Percentiles rank a stretch among this genome's conserved stretches.
Conservation (phyloP, 37 sponge, comb jelly and placozoan species). For the Mnemiopsis leidyi region DNA sequence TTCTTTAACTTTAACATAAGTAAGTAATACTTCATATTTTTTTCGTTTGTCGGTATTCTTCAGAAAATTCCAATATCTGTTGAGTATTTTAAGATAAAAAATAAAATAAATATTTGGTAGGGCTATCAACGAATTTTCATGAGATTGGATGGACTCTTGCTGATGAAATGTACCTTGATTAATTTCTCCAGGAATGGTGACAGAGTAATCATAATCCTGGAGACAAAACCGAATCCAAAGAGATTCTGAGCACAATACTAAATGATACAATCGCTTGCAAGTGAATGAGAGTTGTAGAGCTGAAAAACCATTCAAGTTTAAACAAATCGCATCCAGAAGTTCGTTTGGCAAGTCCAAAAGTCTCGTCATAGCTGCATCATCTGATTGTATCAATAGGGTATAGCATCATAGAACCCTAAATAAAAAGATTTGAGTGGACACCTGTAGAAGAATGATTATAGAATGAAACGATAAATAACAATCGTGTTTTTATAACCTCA, state of each 20-base stretch:
- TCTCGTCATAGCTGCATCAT: background rate
- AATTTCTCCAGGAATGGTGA: background rate
- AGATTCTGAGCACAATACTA: background rate
- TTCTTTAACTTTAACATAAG: slow-evolving; percentile 7
- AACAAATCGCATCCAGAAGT: background rate
- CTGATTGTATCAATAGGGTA: too few relatives aligned
- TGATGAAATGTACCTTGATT: background rate
- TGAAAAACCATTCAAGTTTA: background rate
- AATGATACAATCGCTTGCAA: background rate
- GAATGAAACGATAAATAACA: too few relatives aligned
- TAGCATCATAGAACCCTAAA: too few relatives aligned
- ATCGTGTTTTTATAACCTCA: too few relatives aligned
- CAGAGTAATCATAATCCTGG: background rate
- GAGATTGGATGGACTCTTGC: background rate
- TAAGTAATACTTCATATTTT: background rate
- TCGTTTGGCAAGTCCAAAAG: background rate
- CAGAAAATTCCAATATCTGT: slow-evolving; percentile 1
- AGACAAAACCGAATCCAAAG: background rate
- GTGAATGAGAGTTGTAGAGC: background rate
- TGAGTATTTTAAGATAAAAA: slow-evolving; percentile 8
- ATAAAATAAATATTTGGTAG: background rate
- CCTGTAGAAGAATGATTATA: too few relatives aligned
- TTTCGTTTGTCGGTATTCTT: background rate
- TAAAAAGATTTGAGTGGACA: too few relatives aligned
- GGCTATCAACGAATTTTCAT: background rate